Conservation (phyloP, 2,888 invertebrate genomes). For the Temnothorax unifasciatus region DNA sequence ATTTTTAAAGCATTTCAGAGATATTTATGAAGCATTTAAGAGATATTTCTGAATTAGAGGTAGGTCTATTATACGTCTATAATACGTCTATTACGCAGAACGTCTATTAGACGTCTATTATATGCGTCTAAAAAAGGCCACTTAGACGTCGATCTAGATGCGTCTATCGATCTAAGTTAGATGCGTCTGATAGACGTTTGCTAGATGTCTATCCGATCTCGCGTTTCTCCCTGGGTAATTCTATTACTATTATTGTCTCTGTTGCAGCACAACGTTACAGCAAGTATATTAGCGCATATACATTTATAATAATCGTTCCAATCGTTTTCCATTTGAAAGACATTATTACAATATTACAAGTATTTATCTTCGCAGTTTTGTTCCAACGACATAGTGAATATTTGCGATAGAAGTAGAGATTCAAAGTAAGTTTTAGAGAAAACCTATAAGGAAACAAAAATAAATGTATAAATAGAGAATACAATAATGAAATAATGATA, state of each 20-base stretch:
- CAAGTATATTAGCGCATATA: conserved; percentile 25
- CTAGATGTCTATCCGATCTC: too few species aligned
- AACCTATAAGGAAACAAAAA: conserved; percentile 46
- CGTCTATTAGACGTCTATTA: too few species aligned
- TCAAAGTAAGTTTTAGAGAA: conserved; percentile 21
- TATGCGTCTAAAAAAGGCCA: too few species aligned
- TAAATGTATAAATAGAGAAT: conserved; percentile 17
- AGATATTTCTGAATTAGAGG: too few species aligned
- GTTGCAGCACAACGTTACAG: conserved; percentile 77
- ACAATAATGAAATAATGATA: conserved; percentile 1
- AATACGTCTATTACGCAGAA: too few species aligned
- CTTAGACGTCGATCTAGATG: too few species aligned
- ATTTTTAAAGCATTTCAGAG: too few species aligned
- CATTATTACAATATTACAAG: background rate
- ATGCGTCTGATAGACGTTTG: too few species aligned
- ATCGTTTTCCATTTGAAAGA: background rate
- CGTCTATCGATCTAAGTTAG: too few species aligned
- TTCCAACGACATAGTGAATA: background rate
- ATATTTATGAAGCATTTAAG: too few species aligned
- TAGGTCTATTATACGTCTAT: too few species aligned
- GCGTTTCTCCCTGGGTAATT: too few species aligned
- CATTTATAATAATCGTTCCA: background rate
- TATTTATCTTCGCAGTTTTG: background rate
- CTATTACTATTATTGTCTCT: conserved; percentile 81
- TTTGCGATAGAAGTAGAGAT: background rate